A percentile compares a stretch with the other conserved stretches of the same genome.
Evolutionary conservation across 2,888 invertebrate species (phyloP).

Genomic region (Stenoptilia bipunctidactyla): DNA sequence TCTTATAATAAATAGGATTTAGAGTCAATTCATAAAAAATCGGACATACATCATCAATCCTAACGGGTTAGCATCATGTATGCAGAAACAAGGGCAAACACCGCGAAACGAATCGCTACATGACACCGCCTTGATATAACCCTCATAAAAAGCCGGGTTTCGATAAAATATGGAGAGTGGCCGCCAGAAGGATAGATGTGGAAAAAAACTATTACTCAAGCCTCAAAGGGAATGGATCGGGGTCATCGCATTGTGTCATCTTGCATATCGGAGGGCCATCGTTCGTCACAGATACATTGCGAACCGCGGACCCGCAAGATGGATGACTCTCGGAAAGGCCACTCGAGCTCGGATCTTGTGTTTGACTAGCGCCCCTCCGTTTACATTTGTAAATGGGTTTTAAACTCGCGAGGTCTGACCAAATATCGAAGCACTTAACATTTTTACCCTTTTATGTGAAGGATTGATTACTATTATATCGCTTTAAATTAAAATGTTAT

Average conservation of each 20-base stretch:
- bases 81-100: slow-evolving; percentile 36
- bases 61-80: slow-evolving; percentile 48
- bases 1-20: slow-evolving; percentile 34
- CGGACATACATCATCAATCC: slow-evolving; percentile 45
- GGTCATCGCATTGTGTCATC: slow-evolving; percentile 63
- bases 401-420: slow-evolving; percentile 26
- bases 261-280: slow-evolving; percentile 47
- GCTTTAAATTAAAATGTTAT: not conserved
- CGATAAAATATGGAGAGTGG: slow-evolving; percentile 54
- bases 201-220: slow-evolving; percentile 47
- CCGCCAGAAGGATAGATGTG: slow-evolving; percentile 26
- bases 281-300: slow-evolving; percentile 40
- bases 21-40: slow-evolving; percentile 33
- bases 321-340: slow-evolving; percentile 28
- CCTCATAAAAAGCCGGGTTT: slow-evolving; percentile 43
- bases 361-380: slow-evolving; percentile 25
- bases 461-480: not conserved
- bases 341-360: slow-evolving; percentile 11
- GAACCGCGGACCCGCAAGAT: slow-evolving; percentile 31
- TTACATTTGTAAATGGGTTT: slow-evolving; percentile 49
- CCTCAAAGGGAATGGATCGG: slow-evolving; percentile 45
- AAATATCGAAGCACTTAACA: slow-evolving; percentile 4
- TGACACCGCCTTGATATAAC: slow-evolving; percentile 49
- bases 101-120: slow-evolving; percentile 36
- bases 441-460: slow-evolving; percentile 15